These are phyloP conservation scores for Hormaphis cornu DNA, from an alignment of 1,140 invertebrate genomes.

Conservation along the genomic window DNA sequence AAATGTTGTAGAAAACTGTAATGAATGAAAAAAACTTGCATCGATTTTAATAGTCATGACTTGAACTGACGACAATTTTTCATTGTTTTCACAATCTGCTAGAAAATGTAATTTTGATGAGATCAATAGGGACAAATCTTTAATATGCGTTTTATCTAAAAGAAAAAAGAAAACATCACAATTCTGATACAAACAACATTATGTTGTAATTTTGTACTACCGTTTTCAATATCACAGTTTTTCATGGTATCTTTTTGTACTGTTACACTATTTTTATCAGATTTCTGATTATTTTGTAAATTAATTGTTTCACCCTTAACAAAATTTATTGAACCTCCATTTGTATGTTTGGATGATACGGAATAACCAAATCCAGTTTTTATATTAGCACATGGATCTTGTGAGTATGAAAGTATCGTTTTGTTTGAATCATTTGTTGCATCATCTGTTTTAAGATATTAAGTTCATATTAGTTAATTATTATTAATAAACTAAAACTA, in stretches of 20 bases:
- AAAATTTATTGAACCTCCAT: slow-evolving; percentile 10
- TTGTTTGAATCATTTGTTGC: neutral
- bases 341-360: neutral
- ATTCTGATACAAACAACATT: neutral
- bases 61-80: slow-evolving; percentile 19
- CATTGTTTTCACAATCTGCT: slow-evolving; percentile 18
- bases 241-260: neutral
- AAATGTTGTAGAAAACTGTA: neutral
- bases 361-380: slow-evolving; percentile 25
- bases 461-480: no score
- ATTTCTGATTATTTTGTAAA: neutral
- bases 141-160: slow-evolving; percentile 2
- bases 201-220: neutral
- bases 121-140: slow-evolving; percentile 7
- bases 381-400: slow-evolving; percentile 17
- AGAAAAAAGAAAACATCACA: neutral
- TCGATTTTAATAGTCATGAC: slow-evolving; percentile 29
- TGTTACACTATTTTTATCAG: neutral
- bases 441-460: slow-evolving; percentile 8
- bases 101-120: slow-evolving; percentile 27
- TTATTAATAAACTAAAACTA: no score
- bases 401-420: neutral
- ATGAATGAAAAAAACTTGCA: neutral
- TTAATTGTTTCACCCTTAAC: slow-evolving; percentile 24
- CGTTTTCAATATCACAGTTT: neutral